Conservation (phyloP, 2,113 vertebrate species). For the Hyaena hyaena region DNA sequence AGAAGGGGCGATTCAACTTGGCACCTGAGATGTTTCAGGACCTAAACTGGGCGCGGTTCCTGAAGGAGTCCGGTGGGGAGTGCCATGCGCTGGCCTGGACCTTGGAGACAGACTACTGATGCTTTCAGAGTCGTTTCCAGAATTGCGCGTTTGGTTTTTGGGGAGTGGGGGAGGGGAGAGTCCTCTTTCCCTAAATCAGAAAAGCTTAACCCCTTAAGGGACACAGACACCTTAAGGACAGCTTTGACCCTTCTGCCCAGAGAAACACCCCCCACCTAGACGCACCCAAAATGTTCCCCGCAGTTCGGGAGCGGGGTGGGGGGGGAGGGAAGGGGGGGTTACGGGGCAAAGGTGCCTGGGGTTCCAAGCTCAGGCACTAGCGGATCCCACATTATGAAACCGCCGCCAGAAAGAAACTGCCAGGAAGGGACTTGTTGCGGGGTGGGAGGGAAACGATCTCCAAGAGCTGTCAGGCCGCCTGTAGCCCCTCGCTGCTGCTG, state of each 20-base stretch:
- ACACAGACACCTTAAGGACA: too few relatives aligned
- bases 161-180: accelerated
- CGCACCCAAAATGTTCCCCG: not conserved
- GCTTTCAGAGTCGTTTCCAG: not conserved
- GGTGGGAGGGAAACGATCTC: accelerated
- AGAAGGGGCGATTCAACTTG: not conserved
- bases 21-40: not conserved
- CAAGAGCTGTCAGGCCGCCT: not conserved
- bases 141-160: not conserved
- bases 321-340: too few relatives aligned
- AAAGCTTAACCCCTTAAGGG: not conserved
- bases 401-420: not conserved
- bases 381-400: not conserved
- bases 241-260: not conserved
- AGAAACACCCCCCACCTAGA: not conserved
- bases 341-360: not conserved
- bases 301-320: not conserved
- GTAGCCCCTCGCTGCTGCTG: not conserved
- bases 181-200: not conserved
- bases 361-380: not conserved
- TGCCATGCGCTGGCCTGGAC: not conserved
- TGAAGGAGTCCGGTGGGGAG: not conserved
- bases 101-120: not conserved
- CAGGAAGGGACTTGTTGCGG: not conserved
- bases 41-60: not conserved